Conservation (phyloP, 2,113 vertebrate genomes). For the Corynorhinus townsendii region DNA sequence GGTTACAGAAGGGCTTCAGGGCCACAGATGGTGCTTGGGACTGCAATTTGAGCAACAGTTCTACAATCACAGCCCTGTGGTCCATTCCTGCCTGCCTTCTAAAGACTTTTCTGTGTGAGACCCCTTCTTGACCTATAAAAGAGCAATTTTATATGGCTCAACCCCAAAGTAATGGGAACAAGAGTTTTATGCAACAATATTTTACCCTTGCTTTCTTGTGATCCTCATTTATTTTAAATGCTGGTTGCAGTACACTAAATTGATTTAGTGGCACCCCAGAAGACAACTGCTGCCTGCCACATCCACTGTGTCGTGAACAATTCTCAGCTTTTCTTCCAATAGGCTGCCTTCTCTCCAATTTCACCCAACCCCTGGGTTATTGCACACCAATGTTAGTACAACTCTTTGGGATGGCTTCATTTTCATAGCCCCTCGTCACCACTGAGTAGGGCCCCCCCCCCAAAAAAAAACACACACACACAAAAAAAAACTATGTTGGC, state of each 20-base stretch:
- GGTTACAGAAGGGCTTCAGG: constrained; percentile 8
- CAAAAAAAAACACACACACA: too few species aligned
- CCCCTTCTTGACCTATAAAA: background rate
- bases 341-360: background rate
- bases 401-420: background rate
- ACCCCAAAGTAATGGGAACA: too few species aligned
- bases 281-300: background rate
- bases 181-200: too few species aligned
- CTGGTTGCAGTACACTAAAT: too few species aligned
- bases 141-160: too few species aligned
- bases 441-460: too few species aligned
- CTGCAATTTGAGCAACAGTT: background rate
- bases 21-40: background rate
- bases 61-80: background rate
- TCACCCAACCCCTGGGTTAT: background rate
- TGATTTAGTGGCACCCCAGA: background rate
- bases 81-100: background rate
- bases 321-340: background rate
- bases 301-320: background rate
- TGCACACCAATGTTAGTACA: background rate
- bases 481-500: background rate
- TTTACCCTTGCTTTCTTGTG: too few species aligned
- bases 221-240: too few species aligned
- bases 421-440: background rate
- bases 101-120: background rate